phyloP scores from a whole-genome alignment of 35 echinoderm and acorn worm species.

The Apostichopus californicus region DNA sequence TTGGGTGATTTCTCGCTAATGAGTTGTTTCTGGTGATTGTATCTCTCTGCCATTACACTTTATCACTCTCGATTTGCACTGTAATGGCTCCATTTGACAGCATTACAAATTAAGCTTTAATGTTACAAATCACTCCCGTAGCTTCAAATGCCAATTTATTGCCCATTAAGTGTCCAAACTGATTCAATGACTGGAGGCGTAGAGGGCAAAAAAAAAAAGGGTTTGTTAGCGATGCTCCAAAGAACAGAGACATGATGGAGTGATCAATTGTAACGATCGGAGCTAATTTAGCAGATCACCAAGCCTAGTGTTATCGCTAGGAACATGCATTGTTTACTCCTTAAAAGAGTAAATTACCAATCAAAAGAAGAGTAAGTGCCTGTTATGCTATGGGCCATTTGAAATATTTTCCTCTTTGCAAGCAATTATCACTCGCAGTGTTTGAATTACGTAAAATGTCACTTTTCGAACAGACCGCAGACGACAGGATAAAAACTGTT shows the following conservation, averaged over 20 bases:
- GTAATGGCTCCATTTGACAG: neutral
- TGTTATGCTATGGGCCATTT: conserved; percentile 21
- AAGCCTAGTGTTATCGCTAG: neutral
- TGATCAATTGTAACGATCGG: conserved; percentile 3
- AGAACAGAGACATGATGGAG: neutral
- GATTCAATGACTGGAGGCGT: neutral
- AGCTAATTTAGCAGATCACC: conserved; percentile 3
- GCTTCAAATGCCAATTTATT: conserved; percentile 18
- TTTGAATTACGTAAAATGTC: conserved; percentile 2
- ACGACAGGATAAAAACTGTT: too few species aligned
- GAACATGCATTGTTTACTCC: neutral
- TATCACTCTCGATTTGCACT: conserved; percentile 4
- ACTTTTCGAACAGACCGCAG: neutral
- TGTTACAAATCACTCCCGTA: conserved; percentile 15
- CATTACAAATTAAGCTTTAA: conserved; percentile 24
- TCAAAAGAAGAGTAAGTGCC: conserved; percentile 10
- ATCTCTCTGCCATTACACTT: conserved; percentile 14
- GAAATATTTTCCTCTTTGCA: neutral
- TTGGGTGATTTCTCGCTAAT: conserved; percentile 13
- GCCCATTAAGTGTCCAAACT: conserved; percentile 13
- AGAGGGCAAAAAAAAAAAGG: neutral
- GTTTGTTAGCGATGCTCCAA: neutral
- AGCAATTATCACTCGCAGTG: conserved; percentile 10
- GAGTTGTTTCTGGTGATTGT: conserved; percentile 12
- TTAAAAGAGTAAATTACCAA: conserved; percentile 11